These are phyloP conservation scores for Lamproptera curius DNA, from an alignment of 2,888 invertebrate species.

Conservation along the genomic window DNA sequence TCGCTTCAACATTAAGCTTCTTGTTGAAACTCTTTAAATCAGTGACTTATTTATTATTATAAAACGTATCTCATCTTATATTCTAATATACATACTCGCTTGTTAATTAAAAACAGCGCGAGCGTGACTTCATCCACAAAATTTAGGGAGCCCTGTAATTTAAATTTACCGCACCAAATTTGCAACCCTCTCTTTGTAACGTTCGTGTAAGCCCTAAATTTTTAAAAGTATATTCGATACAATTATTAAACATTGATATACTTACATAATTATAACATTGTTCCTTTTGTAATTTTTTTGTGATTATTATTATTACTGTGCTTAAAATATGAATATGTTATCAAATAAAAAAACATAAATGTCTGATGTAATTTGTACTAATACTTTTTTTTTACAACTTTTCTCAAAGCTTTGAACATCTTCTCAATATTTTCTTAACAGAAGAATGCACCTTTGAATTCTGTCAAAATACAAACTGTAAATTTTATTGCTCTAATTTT, in stretches of 20 bases:
- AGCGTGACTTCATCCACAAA: slow-evolving; percentile 17
- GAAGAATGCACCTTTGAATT: not conserved
- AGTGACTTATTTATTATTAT: slow-evolving; percentile 4
- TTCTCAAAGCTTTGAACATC: too few relatives aligned
- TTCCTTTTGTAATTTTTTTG: too few relatives aligned
- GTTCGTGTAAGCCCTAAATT: slow-evolving; percentile 2
- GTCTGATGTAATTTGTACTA: too few relatives aligned
- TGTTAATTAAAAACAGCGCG: slow-evolving; percentile 21
- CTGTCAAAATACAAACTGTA: slow-evolving; percentile 5
- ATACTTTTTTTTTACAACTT: too few relatives aligned
- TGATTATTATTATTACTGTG: too few relatives aligned
- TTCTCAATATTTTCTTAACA: too few relatives aligned
- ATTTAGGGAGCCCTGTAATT: slow-evolving; percentile 17
- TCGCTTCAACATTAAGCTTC: not conserved
- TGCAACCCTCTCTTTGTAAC: slow-evolving; percentile 12
- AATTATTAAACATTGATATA: too few relatives aligned
- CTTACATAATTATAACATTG: too few relatives aligned
- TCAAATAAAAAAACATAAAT: too few relatives aligned
- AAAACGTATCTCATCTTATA: slow-evolving; percentile 10
- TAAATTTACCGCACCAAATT: slow-evolving; percentile 17
- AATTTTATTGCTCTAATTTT: slow-evolving; percentile 8
- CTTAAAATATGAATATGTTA: too few relatives aligned
- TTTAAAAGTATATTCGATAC: not conserved
- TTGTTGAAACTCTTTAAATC: slow-evolving; percentile 9
- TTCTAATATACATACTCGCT: slow-evolving; percentile 14